A percentile compares a stretch with the other conserved stretches of the same genome.
These are phyloP conservation scores for Macropodus opercularis DNA, from an alignment of 2,797 vertebrate species.

Conservation along the genomic window DNA sequence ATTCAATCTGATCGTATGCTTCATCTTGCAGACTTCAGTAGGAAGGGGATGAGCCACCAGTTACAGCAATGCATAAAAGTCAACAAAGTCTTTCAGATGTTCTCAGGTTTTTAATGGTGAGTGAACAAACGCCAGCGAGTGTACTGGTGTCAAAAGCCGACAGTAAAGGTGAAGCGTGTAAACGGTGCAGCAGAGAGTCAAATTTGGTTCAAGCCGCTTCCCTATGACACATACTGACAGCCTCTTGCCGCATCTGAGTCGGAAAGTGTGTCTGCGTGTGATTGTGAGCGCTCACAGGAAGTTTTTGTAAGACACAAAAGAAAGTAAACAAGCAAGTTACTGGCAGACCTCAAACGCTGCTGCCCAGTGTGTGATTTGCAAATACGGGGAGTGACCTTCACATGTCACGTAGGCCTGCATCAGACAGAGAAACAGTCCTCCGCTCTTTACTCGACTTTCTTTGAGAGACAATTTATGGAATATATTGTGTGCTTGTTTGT, in stretches of 20 bases:
- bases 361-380: constrained; percentile 50
- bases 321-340: constrained; percentile 51
- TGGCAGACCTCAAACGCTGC: constrained; percentile 42
- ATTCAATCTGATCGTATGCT: not conserved
- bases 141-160: constrained; percentile 46
- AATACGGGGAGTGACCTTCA: constrained; percentile 59
- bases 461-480: constrained; percentile 11
- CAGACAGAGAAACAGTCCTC: constrained; percentile 35
- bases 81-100: constrained; percentile 29
- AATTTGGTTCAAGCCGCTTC: constrained; percentile 39
- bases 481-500: constrained; percentile 26
- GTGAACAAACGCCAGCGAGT: constrained; percentile 34
- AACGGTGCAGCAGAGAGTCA: constrained; percentile 21
- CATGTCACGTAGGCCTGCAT: constrained; percentile 49
- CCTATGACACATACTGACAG: constrained; percentile 31
- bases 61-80: constrained; percentile 23
- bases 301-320: constrained; percentile 25
- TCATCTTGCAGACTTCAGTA: constrained; percentile 14
- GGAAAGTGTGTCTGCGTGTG: constrained; percentile 13
- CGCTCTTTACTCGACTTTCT: not conserved
- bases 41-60: constrained; percentile 1
- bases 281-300: constrained; percentile 2
- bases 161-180: constrained; percentile 51
- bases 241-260: constrained; percentile 38
- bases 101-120: constrained; percentile 44